phyloP scores from a whole-genome alignment of 2,797 vertebrate species.

The Hybognathus amarus region DNA sequence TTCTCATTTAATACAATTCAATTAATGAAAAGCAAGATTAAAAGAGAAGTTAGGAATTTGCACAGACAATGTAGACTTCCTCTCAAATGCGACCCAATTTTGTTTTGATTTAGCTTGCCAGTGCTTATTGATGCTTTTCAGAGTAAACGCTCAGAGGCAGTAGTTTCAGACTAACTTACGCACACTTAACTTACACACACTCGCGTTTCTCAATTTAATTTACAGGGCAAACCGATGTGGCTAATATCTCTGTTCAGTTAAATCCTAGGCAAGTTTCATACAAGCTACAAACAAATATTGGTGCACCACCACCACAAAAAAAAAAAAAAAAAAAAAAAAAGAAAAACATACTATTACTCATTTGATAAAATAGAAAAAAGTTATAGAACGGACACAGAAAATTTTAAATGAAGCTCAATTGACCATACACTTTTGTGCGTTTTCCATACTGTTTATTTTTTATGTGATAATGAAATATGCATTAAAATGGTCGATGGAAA shows the following conservation, averaged over 20 bases:
- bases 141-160: background rate
- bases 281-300: background rate
- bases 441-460: background rate
- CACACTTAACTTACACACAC: too few species aligned
- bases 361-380: background rate
- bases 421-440: too few species aligned
- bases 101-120: background rate
- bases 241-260: background rate
- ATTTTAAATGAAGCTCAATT: too few species aligned
- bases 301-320: too few species aligned
- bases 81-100: background rate
- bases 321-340: background rate
- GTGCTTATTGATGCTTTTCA: background rate
- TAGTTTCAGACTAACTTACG: too few species aligned
- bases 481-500: background rate
- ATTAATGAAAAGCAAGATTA: background rate
- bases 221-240: background rate
- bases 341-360: background rate
- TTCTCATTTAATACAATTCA: background rate
- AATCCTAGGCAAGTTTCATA: background rate
- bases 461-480: background rate
- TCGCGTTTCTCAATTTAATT: conserved; percentile 3
- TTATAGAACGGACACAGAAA: too few species aligned
- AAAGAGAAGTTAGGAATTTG: too few species aligned
- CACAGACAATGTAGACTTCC: background rate